Evolutionary conservation across 2,113 vertebrate species (phyloP).

Genomic region (Dicerorhinus sumatrensis): DNA sequence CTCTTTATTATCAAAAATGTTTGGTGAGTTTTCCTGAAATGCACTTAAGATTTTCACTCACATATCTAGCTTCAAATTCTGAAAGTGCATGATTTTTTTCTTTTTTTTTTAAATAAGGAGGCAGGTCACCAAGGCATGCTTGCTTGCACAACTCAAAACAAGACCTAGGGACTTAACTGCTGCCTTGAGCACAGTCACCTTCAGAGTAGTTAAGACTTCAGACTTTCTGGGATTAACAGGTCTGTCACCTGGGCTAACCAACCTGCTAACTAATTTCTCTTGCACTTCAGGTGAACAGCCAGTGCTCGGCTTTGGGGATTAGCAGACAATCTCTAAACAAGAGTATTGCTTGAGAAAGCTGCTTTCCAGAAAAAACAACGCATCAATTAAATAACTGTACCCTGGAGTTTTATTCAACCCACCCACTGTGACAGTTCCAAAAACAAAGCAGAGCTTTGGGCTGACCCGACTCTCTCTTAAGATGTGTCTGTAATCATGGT

Average conservation of each 20-base stretch:
- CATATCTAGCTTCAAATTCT: not conserved
- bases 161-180: not conserved
- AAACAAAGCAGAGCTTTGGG: constrained; percentile 51
- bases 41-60: not conserved
- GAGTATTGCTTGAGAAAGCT: constrained; percentile 38
- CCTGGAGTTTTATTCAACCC: constrained; percentile 55
- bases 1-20: not conserved
- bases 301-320: not conserved
- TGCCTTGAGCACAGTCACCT: not conserved
- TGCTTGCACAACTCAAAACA: not conserved
- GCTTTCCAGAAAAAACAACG: constrained; percentile 29
- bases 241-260: constrained; percentile 18
- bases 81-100: not conserved
- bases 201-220: constrained; percentile 32
- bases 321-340: constrained; percentile 45
- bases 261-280: constrained; percentile 34
- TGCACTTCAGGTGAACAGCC: constrained; percentile 53
- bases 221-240: constrained; percentile 36
- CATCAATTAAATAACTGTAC: not conserved
- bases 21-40: not conserved
- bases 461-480: constrained; percentile 36
- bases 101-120: not conserved
- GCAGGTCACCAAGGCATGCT: not conserved
- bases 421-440: constrained; percentile 47
- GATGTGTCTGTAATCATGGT: constrained; percentile 67